Evolutionary conservation across 2,888 invertebrate genomes (phyloP), one percentile per base, ranked within the genome.

Genomic region (Blastobasis lacticolella): DNA sequence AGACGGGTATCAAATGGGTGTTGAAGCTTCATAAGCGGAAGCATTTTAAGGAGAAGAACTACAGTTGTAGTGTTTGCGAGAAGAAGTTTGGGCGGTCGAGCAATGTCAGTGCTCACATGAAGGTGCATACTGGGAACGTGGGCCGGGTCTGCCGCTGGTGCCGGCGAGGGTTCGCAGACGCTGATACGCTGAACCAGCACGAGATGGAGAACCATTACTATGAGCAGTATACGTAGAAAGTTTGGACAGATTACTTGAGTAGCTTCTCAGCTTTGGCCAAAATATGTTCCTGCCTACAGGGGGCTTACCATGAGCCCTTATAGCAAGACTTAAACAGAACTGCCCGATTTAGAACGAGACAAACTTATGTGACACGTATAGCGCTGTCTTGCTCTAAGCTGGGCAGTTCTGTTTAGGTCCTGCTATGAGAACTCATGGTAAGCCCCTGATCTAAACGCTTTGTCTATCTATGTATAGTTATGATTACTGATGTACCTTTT

Each of bases 51-150:
- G 85, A 88, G 1, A 86, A 80, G 7, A 76, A 81, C 8, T 90
- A 90, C 52, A 71, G 75, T 1, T 91, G 91, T 54, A 89, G 89
- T 43, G 74, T 90, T n/a, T 92, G 91, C 51, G 82, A 85, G 0
- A 84, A 78, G 45, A 78, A 76, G 59, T 89, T 91, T 46, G 83
- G 89, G 0, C 83, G 91, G 43, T 89, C 90, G 6, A 91, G 90
- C 45, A 84, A 84, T 51, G 51, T 85, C 4, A 57, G 82, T 5
- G 69, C 75, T 0, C 84, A 85, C 59, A 79, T 85, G 74, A 83
- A 79, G 50, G 74, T 82, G 0, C 84, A 85, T 51, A 78, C 77
- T 0, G 84, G 84, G 0, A 60, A 57, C 0, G 59, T 69, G 0
- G 84, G 84, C 0, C 62, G 80, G 4, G 81, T 82, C 0, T 85